phyloP scores from a whole-genome alignment of 2,888 invertebrate genomes.

The Pammene aurita region DNA sequence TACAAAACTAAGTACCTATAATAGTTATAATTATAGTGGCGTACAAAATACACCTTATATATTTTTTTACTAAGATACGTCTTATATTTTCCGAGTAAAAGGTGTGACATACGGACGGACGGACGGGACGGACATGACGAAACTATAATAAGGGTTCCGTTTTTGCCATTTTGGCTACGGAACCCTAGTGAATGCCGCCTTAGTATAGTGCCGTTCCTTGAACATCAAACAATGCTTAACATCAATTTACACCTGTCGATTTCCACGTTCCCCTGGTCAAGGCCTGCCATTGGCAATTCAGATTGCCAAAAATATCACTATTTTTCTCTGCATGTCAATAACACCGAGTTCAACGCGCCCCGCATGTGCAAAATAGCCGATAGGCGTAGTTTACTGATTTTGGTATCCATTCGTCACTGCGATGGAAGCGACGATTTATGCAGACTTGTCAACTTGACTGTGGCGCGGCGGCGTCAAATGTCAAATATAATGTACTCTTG shows the following conservation, averaged over 20 bases:
- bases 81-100: too few species aligned
- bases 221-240: slow-evolving; percentile 12
- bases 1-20: too few species aligned
- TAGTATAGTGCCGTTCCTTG: background rate
- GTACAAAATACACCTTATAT: too few species aligned
- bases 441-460: background rate
- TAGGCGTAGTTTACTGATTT: background rate
- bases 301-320: slow-evolving; percentile 55
- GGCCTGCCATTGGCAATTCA: slow-evolving; percentile 61
- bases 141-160: too few species aligned
- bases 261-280: slow-evolving; percentile 57
- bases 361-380: slow-evolving; percentile 35
- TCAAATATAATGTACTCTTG: too few species aligned
- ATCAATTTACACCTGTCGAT: slow-evolving; percentile 47
- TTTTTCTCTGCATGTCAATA: slow-evolving; percentile 51
- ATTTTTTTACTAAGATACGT: too few species aligned
- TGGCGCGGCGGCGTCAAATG: too few species aligned
- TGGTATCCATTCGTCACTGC: background rate
- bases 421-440: background rate
- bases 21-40: too few species aligned
- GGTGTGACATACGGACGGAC: too few species aligned
- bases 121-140: too few species aligned
- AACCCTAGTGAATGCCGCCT: too few species aligned
- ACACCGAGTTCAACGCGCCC: slow-evolving; percentile 55
- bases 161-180: too few species aligned